Evolutionary conservation across 2,797 vertebrate species (phyloP).

Genomic region (Sciurus carolinensis): DNA sequence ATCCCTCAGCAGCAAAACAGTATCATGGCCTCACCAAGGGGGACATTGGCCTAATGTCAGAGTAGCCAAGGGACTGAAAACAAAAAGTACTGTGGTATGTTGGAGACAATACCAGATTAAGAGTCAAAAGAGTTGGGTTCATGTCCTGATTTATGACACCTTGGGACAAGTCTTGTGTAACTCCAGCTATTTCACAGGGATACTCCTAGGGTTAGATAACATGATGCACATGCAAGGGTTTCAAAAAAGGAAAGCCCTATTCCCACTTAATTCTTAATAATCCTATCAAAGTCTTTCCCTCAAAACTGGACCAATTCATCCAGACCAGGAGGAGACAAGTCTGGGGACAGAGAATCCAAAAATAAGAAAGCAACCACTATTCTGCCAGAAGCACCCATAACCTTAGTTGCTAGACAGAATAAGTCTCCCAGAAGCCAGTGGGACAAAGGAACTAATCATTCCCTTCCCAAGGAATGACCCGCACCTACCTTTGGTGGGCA

Average conservation of each 20-base stretch:
- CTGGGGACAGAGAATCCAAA: background rate
- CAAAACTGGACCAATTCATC: background rate
- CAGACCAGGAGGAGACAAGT: slow-evolving; percentile 36
- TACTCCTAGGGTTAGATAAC: background rate
- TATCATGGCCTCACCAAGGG: background rate
- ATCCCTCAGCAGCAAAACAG: slow-evolving; percentile 19
- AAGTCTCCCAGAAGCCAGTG: background rate
- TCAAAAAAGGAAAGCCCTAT: background rate
- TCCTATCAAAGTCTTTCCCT: background rate
- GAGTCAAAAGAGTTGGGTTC: background rate
- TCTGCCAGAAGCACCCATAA: background rate
- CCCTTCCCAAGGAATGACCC: background rate
- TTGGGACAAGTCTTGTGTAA: background rate
- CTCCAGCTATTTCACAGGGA: background rate
- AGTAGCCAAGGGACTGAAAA: background rate
- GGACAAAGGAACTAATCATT: background rate
- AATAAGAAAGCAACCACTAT: slow-evolving; percentile 6
- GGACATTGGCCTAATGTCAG: background rate
- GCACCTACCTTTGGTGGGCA: slow-evolving; percentile 96
- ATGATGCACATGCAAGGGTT: background rate
- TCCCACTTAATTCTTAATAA: slow-evolving; percentile 7
- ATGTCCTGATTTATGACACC: background rate
- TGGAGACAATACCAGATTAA: slow-evolving; percentile 17
- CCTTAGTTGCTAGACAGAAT: background rate
- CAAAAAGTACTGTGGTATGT: background rate